phyloP scores from a whole-genome alignment of 2,113 vertebrate species.

The Glaucomys volans region DNA sequence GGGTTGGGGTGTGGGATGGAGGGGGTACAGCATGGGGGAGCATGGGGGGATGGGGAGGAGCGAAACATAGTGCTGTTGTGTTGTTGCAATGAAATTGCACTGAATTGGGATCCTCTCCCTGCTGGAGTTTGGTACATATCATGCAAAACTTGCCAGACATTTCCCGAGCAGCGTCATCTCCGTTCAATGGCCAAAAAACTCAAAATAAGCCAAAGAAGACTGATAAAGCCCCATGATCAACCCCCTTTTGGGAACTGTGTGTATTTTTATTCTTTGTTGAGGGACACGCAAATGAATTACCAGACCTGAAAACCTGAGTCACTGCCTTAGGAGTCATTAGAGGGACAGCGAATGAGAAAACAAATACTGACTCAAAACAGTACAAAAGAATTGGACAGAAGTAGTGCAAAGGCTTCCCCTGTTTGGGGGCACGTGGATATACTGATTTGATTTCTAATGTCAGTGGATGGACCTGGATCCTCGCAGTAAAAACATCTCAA shows the following conservation, averaged over 20 bases:
- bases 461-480: background rate
- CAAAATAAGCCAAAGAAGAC: slow-evolving; percentile 61
- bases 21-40: background rate
- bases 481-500: slow-evolving; percentile 40
- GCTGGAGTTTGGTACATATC: slow-evolving; percentile 82
- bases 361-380: background rate
- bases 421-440: background rate
- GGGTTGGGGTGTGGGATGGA: background rate
- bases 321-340: slow-evolving; percentile 12
- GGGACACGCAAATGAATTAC: slow-evolving; percentile 30
- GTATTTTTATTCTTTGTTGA: slow-evolving; percentile 53
- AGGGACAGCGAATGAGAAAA: background rate
- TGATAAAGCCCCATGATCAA: background rate
- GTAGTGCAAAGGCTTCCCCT: background rate
- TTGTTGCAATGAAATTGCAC: slow-evolving; percentile 70
- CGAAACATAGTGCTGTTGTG: background rate
- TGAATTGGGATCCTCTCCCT: slow-evolving; percentile 79
- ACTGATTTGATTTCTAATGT: slow-evolving; percentile 47
- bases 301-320: slow-evolving; percentile 39
- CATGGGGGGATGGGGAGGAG: slow-evolving; percentile 53
- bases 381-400: slow-evolving; percentile 26
- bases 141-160: slow-evolving; percentile 82
- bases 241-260: slow-evolving; percentile 51
- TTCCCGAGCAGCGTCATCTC: slow-evolving; percentile 75
- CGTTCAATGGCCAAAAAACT: slow-evolving; percentile 72